A percentile compares a stretch with the other conserved stretches of the same genome.
These are phyloP conservation scores for Ornithorhynchus anatinus DNA, from an alignment of 2,113 vertebrate species.

Conservation along the genomic window DNA sequence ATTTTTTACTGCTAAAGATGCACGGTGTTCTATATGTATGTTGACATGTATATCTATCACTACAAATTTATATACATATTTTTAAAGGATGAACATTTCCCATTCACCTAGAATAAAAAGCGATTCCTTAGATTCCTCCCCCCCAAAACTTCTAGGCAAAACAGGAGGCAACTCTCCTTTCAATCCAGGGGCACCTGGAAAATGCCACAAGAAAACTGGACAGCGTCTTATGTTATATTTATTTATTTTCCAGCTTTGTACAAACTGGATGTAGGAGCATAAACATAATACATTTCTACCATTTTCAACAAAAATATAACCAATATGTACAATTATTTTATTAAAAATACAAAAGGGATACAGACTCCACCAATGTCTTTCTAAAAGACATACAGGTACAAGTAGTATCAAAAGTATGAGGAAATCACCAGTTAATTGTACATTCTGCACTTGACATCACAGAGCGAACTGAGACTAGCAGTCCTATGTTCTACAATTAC, in stretches of 20 bases:
- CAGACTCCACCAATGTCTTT: slow-evolving; percentile 99
- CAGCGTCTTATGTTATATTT: slow-evolving; percentile 82
- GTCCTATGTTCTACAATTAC: slow-evolving; percentile 97
- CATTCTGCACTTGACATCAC: slow-evolving; percentile 98
- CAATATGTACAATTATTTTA: slow-evolving; percentile 99
- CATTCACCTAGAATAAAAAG: too few relatives aligned
- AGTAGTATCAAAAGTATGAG: slow-evolving; percentile 98
- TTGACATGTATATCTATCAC: too few relatives aligned
- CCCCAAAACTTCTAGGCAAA: too few relatives aligned
- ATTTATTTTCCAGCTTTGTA: slow-evolving; percentile 98
- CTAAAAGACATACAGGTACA: slow-evolving; percentile 99
- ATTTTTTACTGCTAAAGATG: too few relatives aligned
- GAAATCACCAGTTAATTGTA: slow-evolving; percentile 98
- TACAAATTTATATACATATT: too few relatives aligned
- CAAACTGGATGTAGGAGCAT: slow-evolving; percentile 99
- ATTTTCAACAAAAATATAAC: slow-evolving; percentile 99
- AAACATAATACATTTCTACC: slow-evolving; percentile 99
- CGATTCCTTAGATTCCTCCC: too few relatives aligned
- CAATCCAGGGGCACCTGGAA: too few relatives aligned
- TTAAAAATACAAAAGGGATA: slow-evolving; percentile 99
- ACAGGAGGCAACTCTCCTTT: too few relatives aligned
- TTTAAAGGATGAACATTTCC: too few relatives aligned
- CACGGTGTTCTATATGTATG: too few relatives aligned
- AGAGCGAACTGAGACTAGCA: slow-evolving; percentile 93
- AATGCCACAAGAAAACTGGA: slow-evolving; percentile 26